Evolutionary conservation across 2,888 invertebrate species (phyloP).

Genomic region (Drosophila pseudotalamancana): DNA sequence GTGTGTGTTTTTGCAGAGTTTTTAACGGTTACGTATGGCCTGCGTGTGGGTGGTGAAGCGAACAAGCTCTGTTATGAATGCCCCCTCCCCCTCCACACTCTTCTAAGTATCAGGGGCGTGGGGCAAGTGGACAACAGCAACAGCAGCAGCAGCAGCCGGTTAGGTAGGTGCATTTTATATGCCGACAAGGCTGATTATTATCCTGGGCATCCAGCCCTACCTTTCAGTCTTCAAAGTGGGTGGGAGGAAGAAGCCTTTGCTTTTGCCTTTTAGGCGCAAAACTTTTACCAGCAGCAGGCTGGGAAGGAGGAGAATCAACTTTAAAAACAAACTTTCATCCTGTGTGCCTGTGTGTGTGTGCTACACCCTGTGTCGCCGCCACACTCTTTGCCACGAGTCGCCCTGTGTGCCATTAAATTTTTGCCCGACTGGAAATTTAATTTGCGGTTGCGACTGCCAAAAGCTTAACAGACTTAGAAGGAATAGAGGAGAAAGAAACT

Average conservation of each 20-base stretch:
- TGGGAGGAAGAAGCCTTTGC: too few species aligned
- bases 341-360: slow-evolving; percentile 3
- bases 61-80: slow-evolving; percentile 38
- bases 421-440: slow-evolving; percentile 59
- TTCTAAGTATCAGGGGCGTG: not conserved
- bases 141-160: slow-evolving; percentile 11
- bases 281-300: slow-evolving; percentile 11
- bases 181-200: slow-evolving; percentile 45
- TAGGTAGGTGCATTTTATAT: slow-evolving; percentile 32
- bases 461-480: slow-evolving; percentile 40
- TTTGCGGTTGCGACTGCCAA: slow-evolving; percentile 61
- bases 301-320: slow-evolving; percentile 21
- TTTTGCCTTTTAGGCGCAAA: too few species aligned
- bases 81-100: too few species aligned
- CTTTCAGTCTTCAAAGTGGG: not conserved
- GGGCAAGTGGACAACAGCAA: not conserved
- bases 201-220: slow-evolving; percentile 5
- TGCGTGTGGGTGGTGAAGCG: not conserved
- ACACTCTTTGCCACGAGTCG: not conserved
- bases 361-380: slow-evolving; percentile 6
- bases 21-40: slow-evolving; percentile 21
- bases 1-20: slow-evolving; percentile 30
- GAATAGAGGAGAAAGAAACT: slow-evolving; percentile 7
- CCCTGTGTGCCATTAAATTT: slow-evolving; percentile 65
- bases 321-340: slow-evolving; percentile 53